A percentile compares a stretch with the other conserved stretches of the same genome.
Evolutionary conservation across 2,888 invertebrate genomes (phyloP).

Genomic region (Isotomurus palustris): DNA sequence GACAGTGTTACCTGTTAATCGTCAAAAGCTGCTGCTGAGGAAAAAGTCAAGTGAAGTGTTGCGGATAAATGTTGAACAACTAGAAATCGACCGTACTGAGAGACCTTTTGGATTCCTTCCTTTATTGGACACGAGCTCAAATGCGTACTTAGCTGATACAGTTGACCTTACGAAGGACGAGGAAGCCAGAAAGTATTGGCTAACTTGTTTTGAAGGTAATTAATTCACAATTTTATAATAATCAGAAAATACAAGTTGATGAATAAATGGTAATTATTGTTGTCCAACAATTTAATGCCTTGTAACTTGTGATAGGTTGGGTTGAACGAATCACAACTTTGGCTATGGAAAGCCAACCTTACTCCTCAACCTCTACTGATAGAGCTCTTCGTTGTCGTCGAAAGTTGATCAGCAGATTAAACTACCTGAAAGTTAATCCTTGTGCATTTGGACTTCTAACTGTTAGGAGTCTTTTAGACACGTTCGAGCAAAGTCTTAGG

Average conservation of each 20-base stretch:
- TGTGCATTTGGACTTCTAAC: constrained; percentile 78
- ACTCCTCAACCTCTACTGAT: constrained; percentile 68
- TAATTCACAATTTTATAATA: not conserved
- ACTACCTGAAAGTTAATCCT: constrained; percentile 70
- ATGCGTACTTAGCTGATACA: constrained; percentile 83
- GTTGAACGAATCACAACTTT: constrained; percentile 77
- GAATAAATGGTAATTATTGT: not conserved
- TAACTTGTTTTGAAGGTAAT: constrained; percentile 73
- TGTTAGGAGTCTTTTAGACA: constrained; percentile 81
- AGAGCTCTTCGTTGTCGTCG: constrained; percentile 77
- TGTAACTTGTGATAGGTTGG: constrained; percentile 53
- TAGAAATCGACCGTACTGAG: constrained; percentile 58
- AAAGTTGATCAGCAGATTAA: constrained; percentile 73
- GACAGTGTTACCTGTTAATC: no score
- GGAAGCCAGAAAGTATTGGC: constrained; percentile 86
- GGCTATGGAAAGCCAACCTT: constrained; percentile 72
- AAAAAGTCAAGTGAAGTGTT: constrained; percentile 23
- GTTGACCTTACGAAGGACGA: constrained; percentile 79
- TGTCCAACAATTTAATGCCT: not conserved
- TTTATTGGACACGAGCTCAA: constrained; percentile 66
- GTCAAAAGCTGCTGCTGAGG: constrained; percentile 7
- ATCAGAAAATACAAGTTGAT: not conserved
- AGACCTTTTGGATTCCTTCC: constrained; percentile 64
- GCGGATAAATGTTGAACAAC: constrained; percentile 52
- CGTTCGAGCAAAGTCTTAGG: constrained; percentile 84